phyloP scores from a whole-genome alignment of 2,113 vertebrate genomes.

The Trematocara nigrifrons region DNA sequence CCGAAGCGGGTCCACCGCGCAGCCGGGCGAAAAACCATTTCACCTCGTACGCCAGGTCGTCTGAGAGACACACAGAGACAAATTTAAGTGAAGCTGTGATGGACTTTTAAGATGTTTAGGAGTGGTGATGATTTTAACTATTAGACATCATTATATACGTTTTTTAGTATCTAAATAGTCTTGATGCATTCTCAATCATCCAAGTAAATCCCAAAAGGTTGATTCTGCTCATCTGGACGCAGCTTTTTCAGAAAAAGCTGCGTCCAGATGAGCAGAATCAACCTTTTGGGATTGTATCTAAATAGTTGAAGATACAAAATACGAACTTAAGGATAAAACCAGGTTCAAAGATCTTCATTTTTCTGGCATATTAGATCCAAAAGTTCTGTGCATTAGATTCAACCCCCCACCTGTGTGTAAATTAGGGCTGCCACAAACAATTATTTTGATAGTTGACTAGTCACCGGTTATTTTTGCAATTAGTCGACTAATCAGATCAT shows the following conservation, averaged over 20 bases:
- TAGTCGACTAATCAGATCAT: too few species aligned
- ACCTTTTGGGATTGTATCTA: neutral
- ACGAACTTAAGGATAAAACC: too few species aligned
- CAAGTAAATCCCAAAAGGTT: neutral
- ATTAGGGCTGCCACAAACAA: too few species aligned
- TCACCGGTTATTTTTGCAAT: too few species aligned
- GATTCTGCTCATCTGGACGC: fast-evolving
- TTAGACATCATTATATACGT: fast-evolving
- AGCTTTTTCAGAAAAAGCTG: fast-evolving
- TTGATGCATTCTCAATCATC: fast-evolving
- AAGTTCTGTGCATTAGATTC: neutral
- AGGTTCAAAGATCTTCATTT: neutral
- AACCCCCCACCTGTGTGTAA: neutral
- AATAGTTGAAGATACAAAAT: fast-evolving
- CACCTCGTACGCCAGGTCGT: constrained; percentile 85
- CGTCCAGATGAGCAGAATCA: neutral
- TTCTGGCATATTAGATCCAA: neutral
- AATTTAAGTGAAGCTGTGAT: neutral
- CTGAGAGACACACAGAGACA: constrained; percentile 48
- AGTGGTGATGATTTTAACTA: neutral
- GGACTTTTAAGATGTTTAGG: neutral
- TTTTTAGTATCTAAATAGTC: fast-evolving
- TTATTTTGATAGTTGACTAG: too few species aligned
- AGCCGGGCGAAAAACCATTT: constrained; percentile 83
- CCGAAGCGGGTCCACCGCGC: constrained; percentile 53